Percentiles rank a stretch among this genome's conserved stretches.
Conservation (phyloP, 2,113 vertebrate genomes). For the Microtus oregoni region DNA sequence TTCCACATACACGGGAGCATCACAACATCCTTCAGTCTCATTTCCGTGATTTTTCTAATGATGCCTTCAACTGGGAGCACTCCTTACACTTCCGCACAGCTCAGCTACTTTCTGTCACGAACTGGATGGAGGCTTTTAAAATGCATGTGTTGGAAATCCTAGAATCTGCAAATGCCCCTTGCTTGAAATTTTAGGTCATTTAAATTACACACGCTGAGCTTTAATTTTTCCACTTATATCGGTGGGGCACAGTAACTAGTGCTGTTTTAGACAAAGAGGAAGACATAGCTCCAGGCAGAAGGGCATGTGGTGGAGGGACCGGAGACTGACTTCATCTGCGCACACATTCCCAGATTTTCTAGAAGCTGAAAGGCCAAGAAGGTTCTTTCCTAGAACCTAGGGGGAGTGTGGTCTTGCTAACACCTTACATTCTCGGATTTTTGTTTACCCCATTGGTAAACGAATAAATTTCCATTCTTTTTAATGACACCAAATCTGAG, state of each 20-base stretch:
- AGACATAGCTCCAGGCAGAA: not conserved
- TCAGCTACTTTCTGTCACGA: not conserved
- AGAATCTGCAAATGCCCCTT: not conserved
- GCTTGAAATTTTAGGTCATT: not conserved
- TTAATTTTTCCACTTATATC: not conserved
- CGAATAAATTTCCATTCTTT: not conserved
- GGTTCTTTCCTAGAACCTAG: too few species aligned
- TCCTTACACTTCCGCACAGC: not conserved
- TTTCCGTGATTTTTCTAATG: not conserved
- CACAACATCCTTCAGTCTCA: not conserved
- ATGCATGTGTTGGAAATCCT: not conserved
- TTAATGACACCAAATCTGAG: not conserved
- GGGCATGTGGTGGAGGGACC: not conserved
- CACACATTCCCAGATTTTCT: not conserved
- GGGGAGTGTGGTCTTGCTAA: not conserved
- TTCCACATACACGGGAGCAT: not conserved
- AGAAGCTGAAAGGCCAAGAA: not conserved
- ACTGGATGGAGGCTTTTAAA: not conserved
- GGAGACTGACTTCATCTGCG: not conserved
- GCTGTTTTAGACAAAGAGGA: not conserved
- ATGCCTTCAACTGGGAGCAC: not conserved
- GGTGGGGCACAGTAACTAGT: not conserved
- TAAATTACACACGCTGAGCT: not conserved
- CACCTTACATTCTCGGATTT: not conserved
- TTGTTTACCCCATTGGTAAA: not conserved